Percentiles rank a stretch among this genome's conserved stretches.
Conservation (phyloP, 2,113 vertebrate species). For the Albula goreensis region DNA sequence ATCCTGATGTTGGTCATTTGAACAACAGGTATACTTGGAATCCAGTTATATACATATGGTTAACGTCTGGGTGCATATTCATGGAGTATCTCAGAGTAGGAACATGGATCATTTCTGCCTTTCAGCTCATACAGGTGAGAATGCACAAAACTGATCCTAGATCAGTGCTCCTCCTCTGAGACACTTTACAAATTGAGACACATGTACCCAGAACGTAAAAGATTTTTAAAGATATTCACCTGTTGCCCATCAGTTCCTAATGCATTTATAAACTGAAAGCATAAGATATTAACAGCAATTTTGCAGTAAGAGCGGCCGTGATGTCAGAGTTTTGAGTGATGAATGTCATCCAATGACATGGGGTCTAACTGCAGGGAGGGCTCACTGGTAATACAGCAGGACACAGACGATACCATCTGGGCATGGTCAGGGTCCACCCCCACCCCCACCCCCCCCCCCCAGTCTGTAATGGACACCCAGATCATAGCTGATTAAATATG, state of each 20-base stretch:
- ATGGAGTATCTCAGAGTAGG: no score
- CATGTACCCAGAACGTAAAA: neutral
- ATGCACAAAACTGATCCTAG: no score
- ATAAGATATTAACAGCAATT: neutral
- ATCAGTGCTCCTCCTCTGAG: no score
- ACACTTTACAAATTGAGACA: no score
- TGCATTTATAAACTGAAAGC: neutral
- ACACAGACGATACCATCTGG: slow-evolving; percentile 66
- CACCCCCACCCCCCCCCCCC: slow-evolving; percentile 18
- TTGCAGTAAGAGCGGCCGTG: neutral
- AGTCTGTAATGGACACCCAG: slow-evolving; percentile 50
- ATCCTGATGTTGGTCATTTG: neutral
- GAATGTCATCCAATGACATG: neutral
- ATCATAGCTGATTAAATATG: slow-evolving; percentile 73
- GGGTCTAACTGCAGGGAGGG: slow-evolving; percentile 11
- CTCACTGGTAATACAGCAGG: slow-evolving; percentile 40
- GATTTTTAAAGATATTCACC: neutral
- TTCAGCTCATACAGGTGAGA: no score
- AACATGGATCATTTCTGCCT: no score
- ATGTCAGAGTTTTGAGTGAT: neutral
- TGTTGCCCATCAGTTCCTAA: neutral
- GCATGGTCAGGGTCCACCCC: slow-evolving; percentile 58
- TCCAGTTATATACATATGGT: neutral
- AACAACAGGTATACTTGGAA: neutral
- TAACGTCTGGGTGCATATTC: neutral